These are phyloP conservation scores for Pyxicephalus adspersus DNA, from an alignment of 2,113 vertebrate genomes.

Conservation along the genomic window DNA sequence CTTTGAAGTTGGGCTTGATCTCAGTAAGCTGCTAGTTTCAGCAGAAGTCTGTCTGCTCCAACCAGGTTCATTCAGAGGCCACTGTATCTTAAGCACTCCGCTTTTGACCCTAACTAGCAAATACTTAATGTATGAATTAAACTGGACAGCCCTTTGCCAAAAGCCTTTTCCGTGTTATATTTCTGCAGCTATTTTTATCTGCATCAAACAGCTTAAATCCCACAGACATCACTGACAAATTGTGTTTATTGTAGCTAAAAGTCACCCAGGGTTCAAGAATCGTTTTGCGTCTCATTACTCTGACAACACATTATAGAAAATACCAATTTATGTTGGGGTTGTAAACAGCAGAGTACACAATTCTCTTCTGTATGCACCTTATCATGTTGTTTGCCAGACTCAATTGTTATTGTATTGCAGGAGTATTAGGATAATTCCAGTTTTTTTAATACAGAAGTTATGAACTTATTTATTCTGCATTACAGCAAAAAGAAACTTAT, in stretches of 20 bases:
- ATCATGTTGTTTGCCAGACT: neutral
- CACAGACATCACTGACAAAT: constrained; percentile 71
- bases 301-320: constrained; percentile 39
- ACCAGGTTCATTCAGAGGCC: constrained; percentile 77
- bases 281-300: constrained; percentile 64
- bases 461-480: too few relatives aligned
- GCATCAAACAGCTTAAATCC: constrained; percentile 69
- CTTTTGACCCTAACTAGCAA: constrained; percentile 71
- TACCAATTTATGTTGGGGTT: constrained; percentile 39
- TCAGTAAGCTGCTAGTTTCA: constrained; percentile 64
- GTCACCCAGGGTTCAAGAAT: constrained; percentile 65
- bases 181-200: constrained; percentile 72
- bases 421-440: too few relatives aligned
- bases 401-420: too few relatives aligned
- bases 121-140: constrained; percentile 78
- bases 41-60: constrained; percentile 65
- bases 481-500: too few relatives aligned
- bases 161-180: constrained; percentile 69
- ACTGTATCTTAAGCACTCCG: constrained; percentile 69
- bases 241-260: constrained; percentile 73
- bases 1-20: constrained; percentile 67
- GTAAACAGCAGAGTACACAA: neutral
- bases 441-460: too few relatives aligned
- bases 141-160: constrained; percentile 70
- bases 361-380: neutral